Conservation (phyloP, 2,113 vertebrate species). For the Oreochromis aureus region DNA sequence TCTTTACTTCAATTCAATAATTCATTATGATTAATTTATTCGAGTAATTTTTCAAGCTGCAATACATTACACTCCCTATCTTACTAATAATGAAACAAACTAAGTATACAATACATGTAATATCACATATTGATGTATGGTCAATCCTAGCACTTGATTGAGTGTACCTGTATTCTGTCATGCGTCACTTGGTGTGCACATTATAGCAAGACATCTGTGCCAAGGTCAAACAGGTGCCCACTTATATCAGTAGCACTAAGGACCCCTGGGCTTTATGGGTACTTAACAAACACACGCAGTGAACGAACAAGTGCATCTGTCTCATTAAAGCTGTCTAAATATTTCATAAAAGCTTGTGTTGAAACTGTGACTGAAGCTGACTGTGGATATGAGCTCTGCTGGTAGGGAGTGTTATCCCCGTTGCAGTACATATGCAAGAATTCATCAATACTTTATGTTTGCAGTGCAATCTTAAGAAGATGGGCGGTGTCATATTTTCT, state of each 20-base stretch:
- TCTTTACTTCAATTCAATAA: neutral
- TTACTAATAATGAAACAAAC: neutral
- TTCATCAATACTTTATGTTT: slow-evolving; percentile 70
- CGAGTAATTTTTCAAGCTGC: neutral
- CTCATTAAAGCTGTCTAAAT: slow-evolving; percentile 67
- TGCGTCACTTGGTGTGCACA: neutral
- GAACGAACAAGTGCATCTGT: slow-evolving; percentile 59
- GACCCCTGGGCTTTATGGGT: slow-evolving; percentile 49
- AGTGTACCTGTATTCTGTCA: neutral
- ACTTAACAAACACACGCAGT: slow-evolving; percentile 61
- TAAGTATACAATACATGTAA: neutral
- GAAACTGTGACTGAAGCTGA: slow-evolving; percentile 15
- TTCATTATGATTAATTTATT: neutral
- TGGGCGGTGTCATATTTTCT: slow-evolving; percentile 38
- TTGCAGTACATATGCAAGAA: slow-evolving; percentile 31
- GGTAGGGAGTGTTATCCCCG: slow-evolving; percentile 2
- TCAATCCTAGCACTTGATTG: neutral
- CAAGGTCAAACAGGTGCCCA: slow-evolving; percentile 62
- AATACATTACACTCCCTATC: neutral
- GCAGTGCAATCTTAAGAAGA: slow-evolving; percentile 32
- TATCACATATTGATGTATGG: neutral
- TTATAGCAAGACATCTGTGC: slow-evolving; percentile 17
- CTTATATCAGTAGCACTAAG: slow-evolving; percentile 46
- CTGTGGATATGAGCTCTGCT: slow-evolving; percentile 9
- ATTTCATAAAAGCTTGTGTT: slow-evolving; percentile 49